phyloP scores from a whole-genome alignment of 2,113 vertebrate genomes.

The Stercorarius parasiticus region DNA sequence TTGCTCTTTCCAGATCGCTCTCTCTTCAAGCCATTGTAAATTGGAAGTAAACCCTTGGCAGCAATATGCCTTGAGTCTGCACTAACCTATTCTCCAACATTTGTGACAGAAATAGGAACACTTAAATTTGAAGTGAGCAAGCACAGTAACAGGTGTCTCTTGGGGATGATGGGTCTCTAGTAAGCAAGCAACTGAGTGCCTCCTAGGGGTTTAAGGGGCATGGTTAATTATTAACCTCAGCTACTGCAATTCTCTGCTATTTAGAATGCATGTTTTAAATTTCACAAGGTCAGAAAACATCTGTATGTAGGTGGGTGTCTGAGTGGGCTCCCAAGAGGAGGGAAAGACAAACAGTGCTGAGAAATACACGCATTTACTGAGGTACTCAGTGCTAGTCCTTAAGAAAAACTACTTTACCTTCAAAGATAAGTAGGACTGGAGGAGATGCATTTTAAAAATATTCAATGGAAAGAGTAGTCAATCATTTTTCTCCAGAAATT shows the following conservation, averaged over 20 bases:
- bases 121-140: slow-evolving; percentile 23
- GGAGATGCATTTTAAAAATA: neutral
- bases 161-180: neutral
- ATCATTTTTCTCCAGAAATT: neutral
- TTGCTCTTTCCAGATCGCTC: neutral
- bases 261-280: slow-evolving; percentile 28
- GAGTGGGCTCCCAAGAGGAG: neutral
- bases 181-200: neutral
- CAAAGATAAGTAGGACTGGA: neutral
- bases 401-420: neutral
- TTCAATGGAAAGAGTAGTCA: neutral
- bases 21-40: slow-evolving; percentile 4
- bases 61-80: neutral
- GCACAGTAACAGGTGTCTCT: slow-evolving; percentile 10
- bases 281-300: slow-evolving; percentile 38
- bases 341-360: neutral
- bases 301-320: neutral
- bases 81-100: neutral
- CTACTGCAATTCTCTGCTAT: neutral
- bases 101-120: slow-evolving; percentile 40
- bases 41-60: slow-evolving; percentile 24
- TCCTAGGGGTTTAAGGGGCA: neutral
- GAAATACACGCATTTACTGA: neutral
- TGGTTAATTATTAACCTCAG: slow-evolving; percentile 35
- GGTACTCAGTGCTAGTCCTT: neutral